Evolutionary conservation across 2,113 vertebrate species (phyloP).

Genomic region (Bambusicola thoracicus): DNA sequence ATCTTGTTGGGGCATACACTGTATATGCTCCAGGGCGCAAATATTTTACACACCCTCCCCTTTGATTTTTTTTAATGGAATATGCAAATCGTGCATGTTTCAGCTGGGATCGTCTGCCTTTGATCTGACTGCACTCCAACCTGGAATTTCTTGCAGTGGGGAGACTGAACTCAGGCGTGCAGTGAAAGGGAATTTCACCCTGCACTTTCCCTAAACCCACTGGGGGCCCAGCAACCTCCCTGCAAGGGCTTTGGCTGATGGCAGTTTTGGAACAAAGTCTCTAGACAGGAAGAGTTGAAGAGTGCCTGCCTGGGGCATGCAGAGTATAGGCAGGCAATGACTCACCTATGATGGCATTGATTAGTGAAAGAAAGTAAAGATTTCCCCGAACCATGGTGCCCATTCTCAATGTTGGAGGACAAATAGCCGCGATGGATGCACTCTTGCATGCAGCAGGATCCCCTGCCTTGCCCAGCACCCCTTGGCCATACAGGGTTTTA

Average conservation of each 20-base stretch:
- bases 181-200: conserved; percentile 18
- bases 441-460: neutral
- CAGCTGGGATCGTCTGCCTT: conserved; percentile 62
- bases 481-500: neutral
- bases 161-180: neutral
- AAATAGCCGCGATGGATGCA: fast-evolving
- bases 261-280: neutral
- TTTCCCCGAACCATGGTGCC: neutral
- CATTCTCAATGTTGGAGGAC: neutral
- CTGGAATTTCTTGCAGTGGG: neutral
- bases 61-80: conserved; percentile 68
- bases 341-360: neutral
- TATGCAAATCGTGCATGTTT: conserved; percentile 55
- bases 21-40: conserved; percentile 53
- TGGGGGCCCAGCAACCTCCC: neutral
- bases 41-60: conserved; percentile 69
- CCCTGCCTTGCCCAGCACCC: neutral
- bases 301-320: neutral
- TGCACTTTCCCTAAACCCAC: neutral
- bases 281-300: neutral
- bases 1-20: conserved; percentile 67
- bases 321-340: neutral
- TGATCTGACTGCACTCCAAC: conserved; percentile 51
- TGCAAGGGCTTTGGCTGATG: neutral
- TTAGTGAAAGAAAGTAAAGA: neutral